Conservation (phyloP, 2,113 vertebrate species). For the Sorex fumeus region DNA sequence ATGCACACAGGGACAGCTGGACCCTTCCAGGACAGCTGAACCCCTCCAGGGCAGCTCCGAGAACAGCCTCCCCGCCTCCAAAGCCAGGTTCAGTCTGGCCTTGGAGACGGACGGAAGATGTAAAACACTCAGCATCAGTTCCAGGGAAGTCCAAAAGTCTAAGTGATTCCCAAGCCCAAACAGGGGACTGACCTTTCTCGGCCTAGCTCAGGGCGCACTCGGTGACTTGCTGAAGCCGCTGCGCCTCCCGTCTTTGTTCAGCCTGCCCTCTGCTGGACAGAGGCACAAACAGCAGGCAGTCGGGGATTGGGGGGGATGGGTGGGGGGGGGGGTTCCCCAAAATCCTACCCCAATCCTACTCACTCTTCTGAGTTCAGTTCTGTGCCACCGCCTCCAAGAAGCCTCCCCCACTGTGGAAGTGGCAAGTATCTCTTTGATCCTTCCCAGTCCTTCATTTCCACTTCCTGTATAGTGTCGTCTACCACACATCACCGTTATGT, state of each 20-base stretch:
- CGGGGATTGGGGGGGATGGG: too few relatives aligned
- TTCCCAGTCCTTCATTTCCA: not conserved
- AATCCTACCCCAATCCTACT: not conserved
- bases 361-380: not conserved
- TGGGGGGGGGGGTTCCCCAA: not conserved
- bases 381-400: conserved; percentile 44
- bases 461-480: not conserved
- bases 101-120: too few relatives aligned
- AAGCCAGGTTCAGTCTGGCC: not conserved
- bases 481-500: not conserved
- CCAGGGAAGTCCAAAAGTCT: conserved; percentile 6
- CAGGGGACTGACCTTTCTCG: not conserved
- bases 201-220: not conserved
- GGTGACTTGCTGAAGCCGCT: not conserved
- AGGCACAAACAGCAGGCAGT: conserved; percentile 26
- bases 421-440: not conserved
- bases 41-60: not conserved
- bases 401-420: not conserved
- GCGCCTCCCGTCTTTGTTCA: conserved; percentile 21
- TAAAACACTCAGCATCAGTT: not conserved
- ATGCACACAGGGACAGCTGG: too few relatives aligned
- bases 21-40: not conserved
- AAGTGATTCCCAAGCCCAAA: not conserved
- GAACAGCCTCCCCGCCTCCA: not conserved
- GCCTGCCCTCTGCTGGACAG: conserved; percentile 83